phyloP scores from a whole-genome alignment of 2,797 vertebrate genomes.

The Gephyroberyx darwinii region DNA sequence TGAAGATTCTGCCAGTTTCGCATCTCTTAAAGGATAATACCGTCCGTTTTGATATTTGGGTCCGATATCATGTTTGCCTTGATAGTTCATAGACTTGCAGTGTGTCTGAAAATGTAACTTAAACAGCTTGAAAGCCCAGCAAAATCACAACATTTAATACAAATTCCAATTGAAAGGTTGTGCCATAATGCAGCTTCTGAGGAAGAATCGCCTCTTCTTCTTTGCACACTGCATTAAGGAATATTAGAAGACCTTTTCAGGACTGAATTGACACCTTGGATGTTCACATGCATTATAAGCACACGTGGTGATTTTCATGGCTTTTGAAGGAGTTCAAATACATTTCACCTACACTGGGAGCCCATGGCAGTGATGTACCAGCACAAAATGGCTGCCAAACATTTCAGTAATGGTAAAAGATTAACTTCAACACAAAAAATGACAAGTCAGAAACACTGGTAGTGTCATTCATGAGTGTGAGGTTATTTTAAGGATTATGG shows the following conservation, averaged over 20 bases:
- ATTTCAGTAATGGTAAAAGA: neutral
- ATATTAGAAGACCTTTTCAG: no score
- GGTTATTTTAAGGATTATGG: neutral
- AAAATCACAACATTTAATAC: conserved; percentile 4
- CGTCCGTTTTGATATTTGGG: conserved; percentile 56
- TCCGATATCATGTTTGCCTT: conserved; percentile 42
- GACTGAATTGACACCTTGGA: no score
- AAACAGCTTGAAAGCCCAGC: conserved; percentile 10
- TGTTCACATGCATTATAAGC: no score
- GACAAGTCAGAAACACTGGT: conserved; percentile 37
- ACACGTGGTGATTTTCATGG: no score
- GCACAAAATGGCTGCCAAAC: neutral
- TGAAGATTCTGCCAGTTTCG: conserved; percentile 38
- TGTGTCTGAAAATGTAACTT: conserved; percentile 23
- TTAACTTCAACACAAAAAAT: neutral
- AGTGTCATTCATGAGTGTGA: conserved; percentile 37
- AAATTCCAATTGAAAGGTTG: conserved; percentile 3
- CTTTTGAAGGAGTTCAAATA: no score
- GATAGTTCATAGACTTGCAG: conserved; percentile 23
- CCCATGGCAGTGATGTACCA: neutral
- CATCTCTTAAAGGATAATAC: conserved; percentile 53
- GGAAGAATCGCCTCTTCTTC: neutral
- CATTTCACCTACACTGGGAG: neutral
- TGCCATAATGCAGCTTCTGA: conserved; percentile 7
- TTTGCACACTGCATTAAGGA: neutral